Evolutionary conservation across 2,888 invertebrate species (phyloP), one percentile per base, ranked within the genome.

Genomic region (Mesorhabditis belari): DNA sequence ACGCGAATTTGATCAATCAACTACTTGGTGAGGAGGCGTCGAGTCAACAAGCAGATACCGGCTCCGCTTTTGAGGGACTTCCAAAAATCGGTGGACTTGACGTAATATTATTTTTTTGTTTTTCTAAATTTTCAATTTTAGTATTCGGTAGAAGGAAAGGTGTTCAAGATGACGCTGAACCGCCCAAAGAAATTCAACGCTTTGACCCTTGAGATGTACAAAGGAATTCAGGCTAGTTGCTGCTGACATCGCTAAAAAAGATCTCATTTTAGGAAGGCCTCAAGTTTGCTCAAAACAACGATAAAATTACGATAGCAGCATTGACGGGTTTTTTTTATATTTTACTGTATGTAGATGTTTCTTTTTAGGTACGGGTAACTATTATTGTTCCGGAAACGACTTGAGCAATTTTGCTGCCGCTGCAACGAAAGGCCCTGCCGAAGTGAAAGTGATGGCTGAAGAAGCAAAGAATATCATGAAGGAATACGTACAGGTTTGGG

Each of bases 311-410:
- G 4, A 57, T 89, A 24, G 87, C 89, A 44, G 89, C 89, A 2
- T 81, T 93, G 24, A 92, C 91, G 9, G 84, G 84, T 83, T 50
- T 29, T 53, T 21, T 54, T 23, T 19, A 5, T 28, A 28, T 56
- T 3, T 24, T 51, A 28, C 2, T 24, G 12, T 35, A 35, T 17
- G n/a, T 35, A 35, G n/a, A 35, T 35, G 12, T 9, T 35, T 9
- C 2, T 19, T 49, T 63, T 9, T 61, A 67, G 74, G 63, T 1
- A 84, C 85, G 52, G 91, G 90, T 9, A 87, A 89, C 66, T 91
- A 87, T 81, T 93, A 87, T 80, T 89, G 88, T 74, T 90, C 90
- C 81, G 92, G 93, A 9, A 91, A 90, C 84, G 91, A 92, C 82
- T 78, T 87, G 52, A 80, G 81, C 60, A 84, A 84, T 73, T 86